Evolutionary conservation across 2,888 invertebrate genomes (phyloP), one percentile per base, ranked within the genome.

Genomic region (Corbicula japonica): DNA sequence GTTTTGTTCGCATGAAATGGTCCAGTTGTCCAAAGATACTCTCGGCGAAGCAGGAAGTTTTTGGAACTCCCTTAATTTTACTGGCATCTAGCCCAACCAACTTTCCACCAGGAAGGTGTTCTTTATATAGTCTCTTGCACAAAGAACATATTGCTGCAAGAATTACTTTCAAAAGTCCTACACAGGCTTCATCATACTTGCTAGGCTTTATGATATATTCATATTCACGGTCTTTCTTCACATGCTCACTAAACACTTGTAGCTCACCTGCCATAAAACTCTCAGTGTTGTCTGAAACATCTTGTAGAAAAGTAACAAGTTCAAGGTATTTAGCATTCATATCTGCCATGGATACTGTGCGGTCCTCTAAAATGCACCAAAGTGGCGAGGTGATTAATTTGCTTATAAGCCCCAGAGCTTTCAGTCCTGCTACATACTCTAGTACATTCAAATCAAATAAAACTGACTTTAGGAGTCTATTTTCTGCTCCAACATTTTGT

Each of bases 381-480:
- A 77, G 26, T 8, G 77, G 77, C 34, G 21, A 65, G 41, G 66
- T 77, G 18, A 77, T n/a, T 5, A 52, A 35, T 28, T 61, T 66
- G 32, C 61, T 52, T 2, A 66, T 66, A 18, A 66, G 54, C 18
- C 50, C 76, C 6, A 71, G 41, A 18, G 58, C 46, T 34, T 76
- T 76, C 28, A 71, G 30, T 18, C 71, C 66, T 10, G 72, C 72
- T 6, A 66, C 35, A 61, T 41, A 50, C 18, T 77, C 77, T 21
- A 4, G 52, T 12, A 66, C 54, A 10, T 66, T 18, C 32, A 77
- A 41, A 28, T 77, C 66, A 60, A 35, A 32, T 30, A 68, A 41
- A 18, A 81, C 74, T 32, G 80, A 61, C 26, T 76, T 70, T 18
- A 83, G 54, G 0, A 84, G 70, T 48, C 56, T 71, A 54, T 84